Percentiles rank a stretch among this genome's conserved stretches.
Conservation (phyloP, 64 coral and sea anemone species). For the Stylophora pistillata region DNA sequence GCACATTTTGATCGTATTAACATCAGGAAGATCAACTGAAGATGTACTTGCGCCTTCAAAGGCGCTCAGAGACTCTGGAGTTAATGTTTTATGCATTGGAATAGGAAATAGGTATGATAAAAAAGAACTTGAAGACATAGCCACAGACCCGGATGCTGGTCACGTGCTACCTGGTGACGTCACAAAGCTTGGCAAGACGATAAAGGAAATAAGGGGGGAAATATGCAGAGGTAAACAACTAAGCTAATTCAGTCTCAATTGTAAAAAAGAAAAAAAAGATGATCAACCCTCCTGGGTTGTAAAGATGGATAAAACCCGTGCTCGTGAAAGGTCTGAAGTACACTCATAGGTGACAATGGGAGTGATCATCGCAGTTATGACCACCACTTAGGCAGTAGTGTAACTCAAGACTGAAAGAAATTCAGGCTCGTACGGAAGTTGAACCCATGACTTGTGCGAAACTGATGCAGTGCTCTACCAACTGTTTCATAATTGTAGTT, state of each 20-base stretch:
- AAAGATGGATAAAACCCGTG: no score
- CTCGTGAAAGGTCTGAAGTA: no score
- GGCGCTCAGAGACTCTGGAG: slow-evolving; percentile 46
- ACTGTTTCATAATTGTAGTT: no score
- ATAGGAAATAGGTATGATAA: slow-evolving; percentile 36
- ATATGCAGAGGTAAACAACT: slow-evolving; percentile 41
- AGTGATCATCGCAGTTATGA: no score
- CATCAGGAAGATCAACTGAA: slow-evolving; percentile 16
- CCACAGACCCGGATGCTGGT: slow-evolving; percentile 57
- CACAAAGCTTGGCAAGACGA: slow-evolving; percentile 10
- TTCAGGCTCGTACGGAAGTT: no score
- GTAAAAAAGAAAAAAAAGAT: no score
- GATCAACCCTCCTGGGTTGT: no score
- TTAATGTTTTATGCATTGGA: slow-evolving; percentile 76
- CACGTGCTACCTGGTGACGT: slow-evolving; percentile 65
- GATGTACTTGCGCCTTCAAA: slow-evolving; percentile 41
- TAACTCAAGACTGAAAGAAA: no score
- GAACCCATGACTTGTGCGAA: no score
- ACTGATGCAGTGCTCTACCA: no score
- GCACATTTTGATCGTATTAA: slow-evolving; percentile 4
- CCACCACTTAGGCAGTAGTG: no score
- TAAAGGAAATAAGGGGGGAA: slow-evolving; percentile 47
- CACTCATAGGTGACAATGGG: no score
- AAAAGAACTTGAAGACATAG: slow-evolving; percentile 56
- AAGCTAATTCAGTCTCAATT: background rate